Conservation (phyloP, 2,113 vertebrate species). For the Myotis davidii region DNA sequence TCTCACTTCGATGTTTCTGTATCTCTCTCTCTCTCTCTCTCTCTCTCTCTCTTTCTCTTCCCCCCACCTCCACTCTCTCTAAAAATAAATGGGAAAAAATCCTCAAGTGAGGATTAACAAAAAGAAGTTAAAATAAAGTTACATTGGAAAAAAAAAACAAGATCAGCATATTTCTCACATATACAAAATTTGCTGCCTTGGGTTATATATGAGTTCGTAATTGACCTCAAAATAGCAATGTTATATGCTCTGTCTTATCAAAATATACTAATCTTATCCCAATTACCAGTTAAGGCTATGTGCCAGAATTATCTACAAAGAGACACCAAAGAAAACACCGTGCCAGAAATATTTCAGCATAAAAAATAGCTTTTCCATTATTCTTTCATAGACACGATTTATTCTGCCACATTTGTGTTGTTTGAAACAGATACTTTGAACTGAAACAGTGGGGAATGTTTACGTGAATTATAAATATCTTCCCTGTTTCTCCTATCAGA, state of each 20-base stretch:
- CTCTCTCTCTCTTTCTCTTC: too few relatives aligned
- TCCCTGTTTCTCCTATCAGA: slow-evolving; percentile 84
- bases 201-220: slow-evolving; percentile 8
- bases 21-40: too few relatives aligned
- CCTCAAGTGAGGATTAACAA: too few relatives aligned
- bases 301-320: slow-evolving; percentile 43
- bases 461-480: neutral
- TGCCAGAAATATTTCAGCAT: slow-evolving; percentile 42
- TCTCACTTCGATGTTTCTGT: too few relatives aligned
- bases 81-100: too few relatives aligned
- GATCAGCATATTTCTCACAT: neutral
- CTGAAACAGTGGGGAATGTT: neutral
- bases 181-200: neutral
- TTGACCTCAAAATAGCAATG: slow-evolving; percentile 67
- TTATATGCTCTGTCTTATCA: slow-evolving; percentile 54
- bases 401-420: neutral
- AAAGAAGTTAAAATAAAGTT: too few relatives aligned
- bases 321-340: slow-evolving; percentile 1
- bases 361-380: slow-evolving; percentile 60
- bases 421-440: neutral
- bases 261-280: slow-evolving; percentile 71
- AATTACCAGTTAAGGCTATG: slow-evolving; percentile 46
- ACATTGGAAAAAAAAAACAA: neutral
- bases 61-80: too few relatives aligned
- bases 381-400: neutral